phyloP scores from a whole-genome alignment of 1,140 invertebrate genomes.

The Rhagoletis pomonella region DNA sequence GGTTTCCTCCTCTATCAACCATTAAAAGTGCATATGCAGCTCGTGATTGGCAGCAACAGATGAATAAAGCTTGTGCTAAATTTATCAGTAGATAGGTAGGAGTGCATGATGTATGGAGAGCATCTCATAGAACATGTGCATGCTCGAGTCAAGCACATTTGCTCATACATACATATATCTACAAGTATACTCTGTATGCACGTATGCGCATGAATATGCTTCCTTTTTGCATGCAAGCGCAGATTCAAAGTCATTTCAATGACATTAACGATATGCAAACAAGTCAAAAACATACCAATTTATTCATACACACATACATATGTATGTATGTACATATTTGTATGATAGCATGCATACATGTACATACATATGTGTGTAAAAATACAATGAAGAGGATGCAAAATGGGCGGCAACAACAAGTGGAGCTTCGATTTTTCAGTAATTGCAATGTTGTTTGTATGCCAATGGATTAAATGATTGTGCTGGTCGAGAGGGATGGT shows the following conservation, averaged over 20 bases:
- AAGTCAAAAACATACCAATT: constrained; percentile 14
- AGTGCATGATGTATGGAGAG: no score
- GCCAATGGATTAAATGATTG: constrained; percentile 37
- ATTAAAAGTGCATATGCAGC: no score
- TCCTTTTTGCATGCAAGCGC: background rate
- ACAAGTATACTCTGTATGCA: no score
- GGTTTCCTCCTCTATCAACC: no score
- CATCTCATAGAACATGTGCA: no score
- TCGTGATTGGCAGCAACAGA: no score
- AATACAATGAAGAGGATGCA: background rate
- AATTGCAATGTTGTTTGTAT: constrained; percentile 42
- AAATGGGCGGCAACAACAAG: constrained; percentile 4
- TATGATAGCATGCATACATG: background rate
- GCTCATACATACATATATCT: background rate
- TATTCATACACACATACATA: background rate
- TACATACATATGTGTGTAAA: background rate
- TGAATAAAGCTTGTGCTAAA: no score
- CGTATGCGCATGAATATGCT: no score
- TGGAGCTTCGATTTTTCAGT: constrained; percentile 22
- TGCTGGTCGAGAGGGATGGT: background rate
- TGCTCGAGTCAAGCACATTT: background rate
- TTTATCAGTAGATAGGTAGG: no score
- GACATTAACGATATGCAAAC: constrained; percentile 43
- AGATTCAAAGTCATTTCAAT: constrained; percentile 36
- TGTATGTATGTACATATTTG: background rate